Percentiles rank a stretch among this genome's conserved stretches.
phyloP scores from a whole-genome alignment of 2,888 invertebrate genomes.

The Temnothorax unifasciatus region DNA sequence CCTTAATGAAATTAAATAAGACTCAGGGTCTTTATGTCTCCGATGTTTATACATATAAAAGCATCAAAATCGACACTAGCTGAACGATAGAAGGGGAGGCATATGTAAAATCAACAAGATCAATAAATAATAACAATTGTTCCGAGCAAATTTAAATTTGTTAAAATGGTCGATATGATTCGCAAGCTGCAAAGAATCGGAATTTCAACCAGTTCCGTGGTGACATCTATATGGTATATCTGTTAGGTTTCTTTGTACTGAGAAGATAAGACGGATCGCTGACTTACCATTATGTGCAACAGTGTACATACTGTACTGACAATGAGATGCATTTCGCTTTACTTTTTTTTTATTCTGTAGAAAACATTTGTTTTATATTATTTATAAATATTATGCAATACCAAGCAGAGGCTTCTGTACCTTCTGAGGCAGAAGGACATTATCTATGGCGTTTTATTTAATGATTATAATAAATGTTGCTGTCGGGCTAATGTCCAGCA shows the following conservation, averaged over 20 bases:
- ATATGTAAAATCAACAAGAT: neutral
- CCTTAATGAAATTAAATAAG: slow-evolving; percentile 2
- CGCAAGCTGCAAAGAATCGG: neutral
- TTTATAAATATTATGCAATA: neutral
- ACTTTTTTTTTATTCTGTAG: neutral
- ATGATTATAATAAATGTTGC: neutral
- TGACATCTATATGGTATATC: slow-evolving; percentile 30
- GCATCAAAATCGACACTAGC: neutral
- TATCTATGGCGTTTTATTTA: neutral
- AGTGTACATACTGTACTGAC: neutral
- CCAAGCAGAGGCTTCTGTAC: no score
- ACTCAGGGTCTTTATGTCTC: neutral
- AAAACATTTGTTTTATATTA: neutral
- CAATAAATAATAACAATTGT: neutral
- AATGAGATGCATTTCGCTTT: neutral
- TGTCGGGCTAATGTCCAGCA: neutral
- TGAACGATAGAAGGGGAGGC: neutral
- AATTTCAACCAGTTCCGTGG: slow-evolving; percentile 16
- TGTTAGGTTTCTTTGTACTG: neutral
- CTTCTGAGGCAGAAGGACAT: neutral
- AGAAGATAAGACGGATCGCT: slow-evolving; percentile 37
- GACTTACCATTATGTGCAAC: slow-evolving; percentile 18
- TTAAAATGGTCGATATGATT: slow-evolving; percentile 1
- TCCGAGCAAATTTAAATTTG: neutral
- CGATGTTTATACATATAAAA: neutral